phyloP scores from a whole-genome alignment of 30 jellyfish, hydroid and myxozoan genomes.

The Catostylus mosaicus region DNA sequence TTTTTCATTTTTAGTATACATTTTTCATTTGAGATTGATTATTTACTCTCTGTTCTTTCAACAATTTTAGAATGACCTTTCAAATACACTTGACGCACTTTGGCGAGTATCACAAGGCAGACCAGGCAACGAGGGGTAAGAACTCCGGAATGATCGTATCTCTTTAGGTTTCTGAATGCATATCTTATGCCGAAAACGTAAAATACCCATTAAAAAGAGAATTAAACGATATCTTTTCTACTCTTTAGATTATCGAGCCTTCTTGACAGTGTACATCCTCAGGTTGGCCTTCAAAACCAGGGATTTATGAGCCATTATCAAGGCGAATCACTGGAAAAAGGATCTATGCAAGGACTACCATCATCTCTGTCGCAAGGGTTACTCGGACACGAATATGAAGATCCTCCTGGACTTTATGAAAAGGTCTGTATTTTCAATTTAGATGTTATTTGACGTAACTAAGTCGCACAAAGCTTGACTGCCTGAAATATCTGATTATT shows the following conservation, averaged over 20 bases:
- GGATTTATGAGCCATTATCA: slow-evolving; percentile 64
- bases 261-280: slow-evolving; percentile 87
- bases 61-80: slow-evolving; percentile 64
- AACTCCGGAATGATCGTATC: too few species aligned
- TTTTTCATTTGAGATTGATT: too few species aligned
- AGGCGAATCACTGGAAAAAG: slow-evolving; percentile 65
- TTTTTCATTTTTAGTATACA: too few species aligned
- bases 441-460: background rate
- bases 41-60: too few species aligned
- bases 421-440: slow-evolving; percentile 53
- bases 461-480: background rate
- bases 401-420: slow-evolving; percentile 91
- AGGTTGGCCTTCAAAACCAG: slow-evolving; percentile 35
- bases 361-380: slow-evolving; percentile 65
- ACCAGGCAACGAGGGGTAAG: slow-evolving; percentile 91
- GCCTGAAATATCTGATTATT: too few species aligned
- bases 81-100: slow-evolving; percentile 77
- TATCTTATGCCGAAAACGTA: too few species aligned
- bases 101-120: slow-evolving; percentile 79
- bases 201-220: too few species aligned
- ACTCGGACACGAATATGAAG: slow-evolving; percentile 84
- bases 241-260: slow-evolving; percentile 66
- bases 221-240: too few species aligned
- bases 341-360: slow-evolving; percentile 57
- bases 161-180: too few species aligned